Evolutionary conservation across 2,797 vertebrate species (phyloP).

Genomic region (Sternotherus odoratus): DNA sequence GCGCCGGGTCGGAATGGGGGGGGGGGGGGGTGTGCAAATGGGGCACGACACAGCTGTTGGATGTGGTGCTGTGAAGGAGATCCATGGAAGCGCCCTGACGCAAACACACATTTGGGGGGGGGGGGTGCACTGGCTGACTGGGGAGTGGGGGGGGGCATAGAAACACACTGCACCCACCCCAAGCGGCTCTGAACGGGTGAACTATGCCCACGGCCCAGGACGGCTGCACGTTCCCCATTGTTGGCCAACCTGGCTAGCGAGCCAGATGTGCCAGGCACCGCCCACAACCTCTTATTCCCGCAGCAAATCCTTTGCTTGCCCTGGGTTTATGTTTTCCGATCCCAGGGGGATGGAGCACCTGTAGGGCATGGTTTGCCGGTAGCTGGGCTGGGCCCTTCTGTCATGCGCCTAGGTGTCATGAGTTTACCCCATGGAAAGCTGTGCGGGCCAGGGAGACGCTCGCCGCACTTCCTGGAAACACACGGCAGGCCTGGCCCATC

Average conservation of each 20-base stretch:
- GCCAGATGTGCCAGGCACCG: background rate
- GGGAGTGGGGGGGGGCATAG: no score
- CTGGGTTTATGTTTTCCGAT: no score
- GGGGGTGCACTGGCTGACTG: no score
- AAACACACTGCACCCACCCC: no score
- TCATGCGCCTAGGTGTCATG: background rate
- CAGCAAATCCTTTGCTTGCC: background rate
- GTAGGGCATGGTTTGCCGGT: background rate
- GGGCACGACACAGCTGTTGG: background rate
- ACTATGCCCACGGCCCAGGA: fast-evolving
- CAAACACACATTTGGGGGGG: no score
- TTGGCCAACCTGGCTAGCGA: background rate
- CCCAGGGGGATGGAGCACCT: fast-evolving
- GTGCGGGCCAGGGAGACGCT: background rate
- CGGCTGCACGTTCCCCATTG: no score
- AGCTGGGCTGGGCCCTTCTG: no score
- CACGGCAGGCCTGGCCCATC: no score
- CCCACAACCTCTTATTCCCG: background rate
- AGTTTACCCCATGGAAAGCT: no score
- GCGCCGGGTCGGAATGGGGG: no score
- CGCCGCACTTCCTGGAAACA: no score
- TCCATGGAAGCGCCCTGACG: fast-evolving
- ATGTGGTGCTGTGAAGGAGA: background rate
- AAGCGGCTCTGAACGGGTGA: no score
- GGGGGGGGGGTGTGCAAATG: fast-evolving